Evolutionary conservation across 2,797 vertebrate species (phyloP).

Genomic region (Paratrypauchen microcephalus): DNA sequence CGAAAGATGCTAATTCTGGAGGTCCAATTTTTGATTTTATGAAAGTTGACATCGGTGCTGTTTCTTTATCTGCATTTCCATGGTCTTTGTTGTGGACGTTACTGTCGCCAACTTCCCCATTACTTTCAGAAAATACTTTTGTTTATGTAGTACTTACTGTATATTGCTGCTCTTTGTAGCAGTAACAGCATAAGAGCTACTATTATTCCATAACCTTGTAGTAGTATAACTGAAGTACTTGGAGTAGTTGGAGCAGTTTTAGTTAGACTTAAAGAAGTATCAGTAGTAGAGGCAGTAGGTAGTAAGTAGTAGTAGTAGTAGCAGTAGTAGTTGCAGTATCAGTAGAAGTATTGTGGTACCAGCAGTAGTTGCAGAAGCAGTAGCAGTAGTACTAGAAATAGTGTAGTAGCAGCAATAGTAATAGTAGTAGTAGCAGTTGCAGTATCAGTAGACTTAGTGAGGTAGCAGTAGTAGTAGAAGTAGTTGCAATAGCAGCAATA

Average conservation of each 20-base stretch:
- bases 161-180: neutral
- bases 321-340: neutral
- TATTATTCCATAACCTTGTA: too few relatives aligned
- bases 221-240: too few relatives aligned
- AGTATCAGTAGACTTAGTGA: too few relatives aligned
- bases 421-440: neutral
- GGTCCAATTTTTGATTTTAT: neutral
- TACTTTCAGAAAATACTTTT: neutral
- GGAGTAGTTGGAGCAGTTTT: too few relatives aligned
- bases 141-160: neutral
- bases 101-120: neutral
- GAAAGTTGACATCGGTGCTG: neutral
- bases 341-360: too few relatives aligned
- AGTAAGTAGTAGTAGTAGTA: neutral
- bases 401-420: too few relatives aligned
- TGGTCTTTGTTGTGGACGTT: neutral
- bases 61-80: neutral
- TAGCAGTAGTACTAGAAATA: too few relatives aligned
- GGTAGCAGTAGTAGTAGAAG: too few relatives aligned
- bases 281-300: neutral
- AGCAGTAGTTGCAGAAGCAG: too few relatives aligned
- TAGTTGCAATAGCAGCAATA: too few relatives aligned
- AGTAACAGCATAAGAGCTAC: neutral
- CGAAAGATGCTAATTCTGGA: constrained; percentile 24
- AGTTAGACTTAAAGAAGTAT: neutral